phyloP scores from a whole-genome alignment of 2,113 vertebrate genomes.

The Penelope pileata region DNA sequence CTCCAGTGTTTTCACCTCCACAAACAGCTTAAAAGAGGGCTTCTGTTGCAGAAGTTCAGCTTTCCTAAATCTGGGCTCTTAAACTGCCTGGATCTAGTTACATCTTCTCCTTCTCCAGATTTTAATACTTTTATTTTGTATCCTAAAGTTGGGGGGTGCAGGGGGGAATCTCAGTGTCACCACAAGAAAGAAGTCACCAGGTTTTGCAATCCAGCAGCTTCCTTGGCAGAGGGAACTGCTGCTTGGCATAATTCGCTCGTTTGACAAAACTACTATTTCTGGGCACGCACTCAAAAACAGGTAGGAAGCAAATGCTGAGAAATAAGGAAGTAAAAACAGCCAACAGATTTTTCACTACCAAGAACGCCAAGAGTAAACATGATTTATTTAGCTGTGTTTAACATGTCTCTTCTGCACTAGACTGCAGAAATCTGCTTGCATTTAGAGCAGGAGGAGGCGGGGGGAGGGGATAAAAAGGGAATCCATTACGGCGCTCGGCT shows the following conservation, averaged over 20 bases:
- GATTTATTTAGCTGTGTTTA: conserved; percentile 85
- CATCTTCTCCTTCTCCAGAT: neutral
- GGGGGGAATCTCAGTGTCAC: conserved; percentile 72
- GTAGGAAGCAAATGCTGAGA: conserved; percentile 88
- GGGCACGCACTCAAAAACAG: conserved; percentile 89
- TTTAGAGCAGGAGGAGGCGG: conserved; percentile 52
- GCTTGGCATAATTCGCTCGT: conserved; percentile 81
- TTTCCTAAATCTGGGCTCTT: conserved; percentile 23
- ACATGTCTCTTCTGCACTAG: conserved; percentile 72
- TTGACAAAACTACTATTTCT: conserved; percentile 89
- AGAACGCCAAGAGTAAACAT: conserved; percentile 84
- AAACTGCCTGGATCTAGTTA: conserved; percentile 22
- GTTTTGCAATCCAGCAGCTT: conserved; percentile 83
- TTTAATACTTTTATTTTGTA: conserved; percentile 70
- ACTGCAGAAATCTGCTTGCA: conserved; percentile 74
- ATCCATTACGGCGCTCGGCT: conserved; percentile 26
- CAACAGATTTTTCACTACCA: conserved; percentile 80
- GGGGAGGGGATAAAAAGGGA: conserved; percentile 34
- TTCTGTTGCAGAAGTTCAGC: conserved; percentile 39
- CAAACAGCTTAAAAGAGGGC: neutral
- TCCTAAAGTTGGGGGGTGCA: conserved; percentile 14
- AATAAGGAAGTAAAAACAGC: conserved; percentile 86
- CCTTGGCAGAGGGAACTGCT: conserved; percentile 80
- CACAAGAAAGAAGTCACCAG: conserved; percentile 75
- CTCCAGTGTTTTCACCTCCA: conserved; percentile 10